phyloP scores from a whole-genome alignment of 2,888 invertebrate genomes.

The Polydrusus cervinus region DNA sequence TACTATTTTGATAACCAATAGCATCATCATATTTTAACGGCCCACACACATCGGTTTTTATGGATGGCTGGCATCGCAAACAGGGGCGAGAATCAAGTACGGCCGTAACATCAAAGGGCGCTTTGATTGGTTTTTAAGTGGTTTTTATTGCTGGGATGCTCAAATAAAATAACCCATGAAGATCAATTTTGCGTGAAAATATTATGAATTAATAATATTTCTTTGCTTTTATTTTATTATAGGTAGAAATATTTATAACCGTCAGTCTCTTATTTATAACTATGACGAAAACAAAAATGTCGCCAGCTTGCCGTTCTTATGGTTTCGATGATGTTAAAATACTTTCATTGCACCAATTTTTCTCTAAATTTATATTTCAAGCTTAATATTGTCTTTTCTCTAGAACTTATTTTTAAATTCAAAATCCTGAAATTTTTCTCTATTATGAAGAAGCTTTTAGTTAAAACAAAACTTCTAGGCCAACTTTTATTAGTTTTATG shows the following conservation, averaged over 20 bases:
- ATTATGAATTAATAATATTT: neutral
- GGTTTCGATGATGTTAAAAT: no score
- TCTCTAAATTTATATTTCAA: neutral
- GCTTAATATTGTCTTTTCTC: neutral
- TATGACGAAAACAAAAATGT: no score
- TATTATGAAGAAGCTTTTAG: conserved; percentile 29
- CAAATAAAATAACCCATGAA: neutral
- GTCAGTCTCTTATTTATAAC: no score
- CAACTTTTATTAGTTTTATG: conserved; percentile 32
- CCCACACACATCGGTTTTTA: conserved; percentile 10
- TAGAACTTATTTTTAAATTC: neutral
- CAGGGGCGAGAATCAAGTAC: conserved; percentile 5
- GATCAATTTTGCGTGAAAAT: neutral
- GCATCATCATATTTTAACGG: conserved; percentile 12
- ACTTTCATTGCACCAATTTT: no score
- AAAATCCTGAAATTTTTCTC: conserved; percentile 15
- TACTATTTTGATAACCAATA: conserved; percentile 6
- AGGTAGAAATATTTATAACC: no score
- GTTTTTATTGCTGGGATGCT: conserved; percentile 3
- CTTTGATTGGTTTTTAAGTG: conserved; percentile 16
- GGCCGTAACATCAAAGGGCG: neutral
- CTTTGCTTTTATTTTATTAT: neutral
- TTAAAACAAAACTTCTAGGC: conserved; percentile 23
- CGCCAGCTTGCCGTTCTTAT: no score
- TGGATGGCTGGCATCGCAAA: neutral